Percentiles rank a stretch among this genome's conserved stretches.
These are phyloP conservation scores for Sebastes melanostomus DNA, from an alignment of 2,797 vertebrate genomes.

Conservation along the genomic window DNA sequence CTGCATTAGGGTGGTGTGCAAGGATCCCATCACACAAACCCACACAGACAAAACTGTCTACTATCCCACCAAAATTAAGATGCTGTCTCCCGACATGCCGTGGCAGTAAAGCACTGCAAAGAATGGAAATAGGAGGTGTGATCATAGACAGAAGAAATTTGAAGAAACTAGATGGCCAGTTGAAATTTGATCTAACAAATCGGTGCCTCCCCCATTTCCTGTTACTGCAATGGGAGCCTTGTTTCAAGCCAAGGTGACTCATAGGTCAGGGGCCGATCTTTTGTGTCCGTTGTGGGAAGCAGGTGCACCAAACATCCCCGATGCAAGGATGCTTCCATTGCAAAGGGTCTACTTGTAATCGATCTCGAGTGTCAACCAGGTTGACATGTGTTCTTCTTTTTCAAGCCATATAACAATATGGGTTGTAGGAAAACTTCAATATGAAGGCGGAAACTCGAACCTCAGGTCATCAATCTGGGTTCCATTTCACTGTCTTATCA, in stretches of 20 bases:
- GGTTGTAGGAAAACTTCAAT: not conserved
- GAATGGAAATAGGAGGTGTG: not conserved
- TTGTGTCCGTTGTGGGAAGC: constrained; percentile 22
- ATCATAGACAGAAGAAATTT: not conserved
- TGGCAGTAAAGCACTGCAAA: not conserved
- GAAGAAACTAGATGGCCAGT: not conserved
- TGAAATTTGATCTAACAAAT: constrained; percentile 45
- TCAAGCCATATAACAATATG: not conserved
- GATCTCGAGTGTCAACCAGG: not conserved
- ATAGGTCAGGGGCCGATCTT: constrained; percentile 25
- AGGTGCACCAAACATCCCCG: not conserved
- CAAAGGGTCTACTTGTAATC: not conserved
- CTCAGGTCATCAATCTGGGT: not conserved
- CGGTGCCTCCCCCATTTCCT: constrained; percentile 13
- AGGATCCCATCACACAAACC: not conserved
- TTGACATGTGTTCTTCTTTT: not conserved
- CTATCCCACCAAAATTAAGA: not conserved
- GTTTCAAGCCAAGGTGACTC: constrained; percentile 42
- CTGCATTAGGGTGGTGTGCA: not conserved
- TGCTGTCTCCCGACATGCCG: not conserved
- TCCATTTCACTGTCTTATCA: not conserved
- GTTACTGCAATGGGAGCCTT: constrained; percentile 13
- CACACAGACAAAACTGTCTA: not conserved
- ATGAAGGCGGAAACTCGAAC: not conserved
- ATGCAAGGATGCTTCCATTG: constrained; percentile 2